Percentiles rank a stretch among this genome's conserved stretches.
Conservation (phyloP, 2,888 invertebrate genomes). For the Sinhomidia bicolor region DNA sequence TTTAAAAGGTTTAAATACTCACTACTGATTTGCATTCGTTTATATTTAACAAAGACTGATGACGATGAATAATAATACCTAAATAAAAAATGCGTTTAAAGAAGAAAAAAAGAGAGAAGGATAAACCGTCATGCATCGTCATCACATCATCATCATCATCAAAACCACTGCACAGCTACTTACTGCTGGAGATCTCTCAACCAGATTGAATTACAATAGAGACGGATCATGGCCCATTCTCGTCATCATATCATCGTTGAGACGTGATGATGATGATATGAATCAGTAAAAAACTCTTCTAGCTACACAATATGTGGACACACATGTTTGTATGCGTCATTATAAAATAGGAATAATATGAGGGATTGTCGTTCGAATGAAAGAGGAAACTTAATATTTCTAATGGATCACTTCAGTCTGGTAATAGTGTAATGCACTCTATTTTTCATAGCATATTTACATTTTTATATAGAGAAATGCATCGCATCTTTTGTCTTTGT, state of each 20-base stretch:
- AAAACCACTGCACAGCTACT: background rate
- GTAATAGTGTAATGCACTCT: too few species aligned
- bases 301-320: too few species aligned
- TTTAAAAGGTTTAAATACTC: background rate
- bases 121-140: background rate
- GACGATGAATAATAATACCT: background rate
- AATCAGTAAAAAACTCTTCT: background rate
- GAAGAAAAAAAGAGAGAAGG: background rate
- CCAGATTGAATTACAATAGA: constrained; percentile 7
- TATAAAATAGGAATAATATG: too few species aligned
- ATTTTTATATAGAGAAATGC: too few species aligned
- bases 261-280: background rate
- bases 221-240: background rate
- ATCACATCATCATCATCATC: background rate
- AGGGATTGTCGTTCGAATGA: too few species aligned
- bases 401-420: too few species aligned
- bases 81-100: background rate
- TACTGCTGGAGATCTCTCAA: background rate
- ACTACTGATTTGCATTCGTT: constrained; percentile 14
- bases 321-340: too few species aligned
- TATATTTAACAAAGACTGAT: background rate
- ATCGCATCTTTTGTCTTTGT: too few species aligned
- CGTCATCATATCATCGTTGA: background rate
- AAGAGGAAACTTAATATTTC: too few species aligned
- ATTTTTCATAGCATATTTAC: too few species aligned